Base-by-base conservation (phyloP, 2,888 invertebrate genomes). In the Polymixis lichenea region DNA sequence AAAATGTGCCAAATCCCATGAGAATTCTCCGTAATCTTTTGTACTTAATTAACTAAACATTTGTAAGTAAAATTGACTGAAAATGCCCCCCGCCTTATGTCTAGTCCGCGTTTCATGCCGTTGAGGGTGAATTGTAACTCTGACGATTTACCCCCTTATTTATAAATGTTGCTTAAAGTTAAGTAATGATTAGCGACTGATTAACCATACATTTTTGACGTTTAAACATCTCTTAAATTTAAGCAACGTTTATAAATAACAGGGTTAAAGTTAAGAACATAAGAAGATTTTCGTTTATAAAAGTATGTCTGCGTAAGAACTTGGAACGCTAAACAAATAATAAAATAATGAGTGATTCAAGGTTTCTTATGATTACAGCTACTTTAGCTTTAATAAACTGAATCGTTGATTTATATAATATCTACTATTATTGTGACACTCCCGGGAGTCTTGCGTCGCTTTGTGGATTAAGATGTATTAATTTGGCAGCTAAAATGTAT, bases 1-100 rank as follows among this genome's bases (percentile, higher is more conserved):
- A 43, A 32, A 46, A 85, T 89, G 91, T 92, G 92, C 92, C 92
- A 92, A 92, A 92, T 85, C 81, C 65, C 43, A 78, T 75, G 79
- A 89, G 80, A 89, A 80, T 88, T 85, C 87, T 89, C 76, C 80
- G 61, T 78, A 84, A 74, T 70, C 55, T 79, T 77, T 83, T 72
- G 73, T 79, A 85, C 72, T 79, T 79, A 84, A 79, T 76, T 68
- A 71, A 67, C 32, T 65, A 68, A 66, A 69, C 58, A 71, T 70
- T 86, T 85, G 79, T 80, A 65, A 58, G 56, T 81, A 77, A 85
- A 87, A 87, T 82, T 75, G 90, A 92, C 91, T 91, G 91, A 91
- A 81, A 77, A 75, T 76, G 76, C 71, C 73, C 70, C 86, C 90
- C 91, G 90, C 91, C 91, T 92, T 88, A 78, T 78, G 73, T 89